These are phyloP conservation scores for Blastobasis lacticolella DNA, from an alignment of 2,888 invertebrate species.

Conservation along the genomic window DNA sequence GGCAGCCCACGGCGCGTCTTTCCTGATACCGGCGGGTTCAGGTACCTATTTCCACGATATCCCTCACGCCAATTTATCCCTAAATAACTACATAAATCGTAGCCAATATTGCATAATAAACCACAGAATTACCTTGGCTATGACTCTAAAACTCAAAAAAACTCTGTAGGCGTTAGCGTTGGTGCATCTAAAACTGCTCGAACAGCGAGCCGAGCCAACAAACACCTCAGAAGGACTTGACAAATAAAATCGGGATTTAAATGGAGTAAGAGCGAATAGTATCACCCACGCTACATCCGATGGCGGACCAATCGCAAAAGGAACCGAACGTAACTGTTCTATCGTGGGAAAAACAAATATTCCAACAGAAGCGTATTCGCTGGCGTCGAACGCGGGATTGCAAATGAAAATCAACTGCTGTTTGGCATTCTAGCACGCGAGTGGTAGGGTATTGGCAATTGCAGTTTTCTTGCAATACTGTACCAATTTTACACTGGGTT, in stretches of 20 bases:
- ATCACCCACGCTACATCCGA: slow-evolving; percentile 7
- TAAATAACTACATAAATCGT: too few species aligned
- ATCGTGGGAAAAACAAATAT: slow-evolving; percentile 17
- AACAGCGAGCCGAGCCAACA: neutral
- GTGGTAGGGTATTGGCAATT: neutral
- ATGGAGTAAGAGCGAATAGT: slow-evolving; percentile 3
- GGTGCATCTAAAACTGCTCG: neutral
- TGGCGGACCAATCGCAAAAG: slow-evolving; percentile 4
- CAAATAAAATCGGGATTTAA: slow-evolving; percentile 10
- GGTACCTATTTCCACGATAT: too few species aligned
- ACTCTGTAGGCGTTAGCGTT: neutral
- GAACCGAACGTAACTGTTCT: slow-evolving; percentile 9
- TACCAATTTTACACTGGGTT: too few species aligned
- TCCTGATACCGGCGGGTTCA: too few species aligned
- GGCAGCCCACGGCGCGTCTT: too few species aligned
- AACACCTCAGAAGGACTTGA: slow-evolving; percentile 5
- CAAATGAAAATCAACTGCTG: slow-evolving; percentile 5
- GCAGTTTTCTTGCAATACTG: too few species aligned
- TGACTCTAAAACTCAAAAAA: slow-evolving; percentile 1
- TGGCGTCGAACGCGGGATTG: slow-evolving; percentile 8
- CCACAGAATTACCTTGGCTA: neutral
- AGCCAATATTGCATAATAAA: too few species aligned
- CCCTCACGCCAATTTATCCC: too few species aligned
- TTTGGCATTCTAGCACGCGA: slow-evolving; percentile 6
- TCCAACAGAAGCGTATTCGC: neutral